phyloP scores from a whole-genome alignment of 2,888 invertebrate species.

The Penaeus monodon region DNA sequence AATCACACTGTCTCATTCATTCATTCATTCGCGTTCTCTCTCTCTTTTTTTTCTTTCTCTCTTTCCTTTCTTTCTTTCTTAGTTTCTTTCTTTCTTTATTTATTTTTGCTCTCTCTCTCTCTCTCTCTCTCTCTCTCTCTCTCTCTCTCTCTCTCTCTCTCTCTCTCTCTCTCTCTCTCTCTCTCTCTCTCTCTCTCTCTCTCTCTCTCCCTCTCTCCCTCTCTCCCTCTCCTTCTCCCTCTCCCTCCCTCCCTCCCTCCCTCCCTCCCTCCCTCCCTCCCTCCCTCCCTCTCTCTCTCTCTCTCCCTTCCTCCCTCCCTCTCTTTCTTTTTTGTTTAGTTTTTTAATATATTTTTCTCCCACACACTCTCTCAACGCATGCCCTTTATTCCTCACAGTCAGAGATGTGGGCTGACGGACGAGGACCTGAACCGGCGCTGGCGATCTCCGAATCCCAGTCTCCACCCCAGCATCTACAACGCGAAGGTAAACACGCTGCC shows the following conservation, averaged over 20 bases:
- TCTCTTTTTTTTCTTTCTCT: too few relatives aligned
- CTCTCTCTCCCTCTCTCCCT: background rate
- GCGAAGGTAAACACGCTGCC: constrained; percentile 75
- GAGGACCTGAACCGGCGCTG: constrained; percentile 89
- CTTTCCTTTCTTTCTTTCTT: background rate
- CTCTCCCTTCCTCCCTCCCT: too few relatives aligned
- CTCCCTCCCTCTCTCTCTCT: too few relatives aligned
- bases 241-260: constrained; percentile 56
- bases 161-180: constrained; percentile 26
- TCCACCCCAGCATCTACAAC: constrained; percentile 87
- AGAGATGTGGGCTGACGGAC: constrained; percentile 85
- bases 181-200: background rate
- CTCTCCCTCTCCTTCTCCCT: constrained; percentile 64
- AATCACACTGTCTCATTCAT: too few relatives aligned
- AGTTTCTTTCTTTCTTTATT: too few relatives aligned
- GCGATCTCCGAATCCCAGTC: constrained; percentile 80
- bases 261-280: too few relatives aligned
- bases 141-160: constrained; percentile 32
- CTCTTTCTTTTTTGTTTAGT: too few relatives aligned
- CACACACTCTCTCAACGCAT: too few relatives aligned
- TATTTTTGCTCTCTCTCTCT: background rate
- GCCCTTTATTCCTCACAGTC: constrained; percentile 74
- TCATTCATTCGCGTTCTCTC: too few relatives aligned
- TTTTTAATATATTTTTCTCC: too few relatives aligned
- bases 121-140: constrained; percentile 31